phyloP scores from a whole-genome alignment of 2,797 vertebrate genomes.

The Odontamblyopus lacepedii region DNA sequence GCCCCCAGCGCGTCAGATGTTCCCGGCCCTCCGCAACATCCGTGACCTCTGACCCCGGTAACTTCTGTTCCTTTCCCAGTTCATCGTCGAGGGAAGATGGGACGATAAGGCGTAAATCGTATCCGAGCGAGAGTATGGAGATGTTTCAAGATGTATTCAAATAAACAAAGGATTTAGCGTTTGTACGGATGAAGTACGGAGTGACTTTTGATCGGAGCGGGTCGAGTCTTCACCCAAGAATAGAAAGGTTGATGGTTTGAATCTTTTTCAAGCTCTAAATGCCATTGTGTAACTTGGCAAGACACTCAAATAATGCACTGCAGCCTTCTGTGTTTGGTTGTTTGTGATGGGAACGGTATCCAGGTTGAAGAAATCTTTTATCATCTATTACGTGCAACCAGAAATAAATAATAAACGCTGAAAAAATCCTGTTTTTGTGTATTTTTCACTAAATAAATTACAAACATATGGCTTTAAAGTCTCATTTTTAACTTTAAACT shows the following conservation, averaged over 20 bases:
- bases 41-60: constrained; percentile 63
- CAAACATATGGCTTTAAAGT: no score
- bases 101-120: background rate
- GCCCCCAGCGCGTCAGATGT: constrained; percentile 58
- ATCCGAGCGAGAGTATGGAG: background rate
- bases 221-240: background rate
- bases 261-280: background rate
- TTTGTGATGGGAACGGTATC: no score
- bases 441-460: no score
- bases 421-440: no score
- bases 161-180: background rate
- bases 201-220: background rate
- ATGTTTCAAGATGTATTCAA: background rate
- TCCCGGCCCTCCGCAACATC: constrained; percentile 49
- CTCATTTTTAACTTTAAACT: no score
- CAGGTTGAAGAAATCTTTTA: no score
- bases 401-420: no score
- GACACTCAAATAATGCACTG: background rate
- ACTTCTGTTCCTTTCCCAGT: constrained; percentile 74
- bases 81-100: constrained; percentile 1
- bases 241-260: no score
- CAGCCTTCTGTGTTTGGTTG: no score
- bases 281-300: background rate
- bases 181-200: background rate
- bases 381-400: no score